These are phyloP conservation scores for Aleadryas rufinucha DNA, from an alignment of 2,113 vertebrate species.

Conservation along the genomic window DNA sequence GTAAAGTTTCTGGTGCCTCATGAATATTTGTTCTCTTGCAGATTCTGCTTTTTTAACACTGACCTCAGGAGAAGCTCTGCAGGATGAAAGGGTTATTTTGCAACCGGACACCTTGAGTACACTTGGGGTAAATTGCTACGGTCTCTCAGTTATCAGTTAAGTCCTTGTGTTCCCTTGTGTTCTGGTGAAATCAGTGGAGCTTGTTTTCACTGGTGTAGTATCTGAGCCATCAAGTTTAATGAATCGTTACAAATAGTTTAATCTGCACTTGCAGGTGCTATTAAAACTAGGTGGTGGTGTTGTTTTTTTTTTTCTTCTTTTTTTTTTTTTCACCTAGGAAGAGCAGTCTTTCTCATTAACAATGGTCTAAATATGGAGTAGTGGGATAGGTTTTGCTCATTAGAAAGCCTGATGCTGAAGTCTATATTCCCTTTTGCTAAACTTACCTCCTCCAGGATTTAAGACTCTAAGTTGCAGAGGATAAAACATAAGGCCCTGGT, in stretches of 20 bases:
- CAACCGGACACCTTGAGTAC: background rate
- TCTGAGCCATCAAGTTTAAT: slow-evolving; percentile 22
- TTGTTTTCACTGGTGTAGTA: background rate
- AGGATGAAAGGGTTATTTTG: background rate
- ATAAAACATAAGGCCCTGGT: slow-evolving; percentile 71
- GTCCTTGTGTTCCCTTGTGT: background rate
- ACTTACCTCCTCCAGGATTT: slow-evolving; percentile 60
- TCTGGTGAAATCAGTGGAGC: background rate
- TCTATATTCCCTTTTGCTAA: slow-evolving; percentile 46
- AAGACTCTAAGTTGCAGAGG: slow-evolving; percentile 38
- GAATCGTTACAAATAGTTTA: background rate
- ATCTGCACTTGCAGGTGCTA: slow-evolving; percentile 13
- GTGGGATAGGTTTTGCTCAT: slow-evolving; percentile 36
- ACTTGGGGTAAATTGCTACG: background rate
- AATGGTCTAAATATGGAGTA: slow-evolving; percentile 34
- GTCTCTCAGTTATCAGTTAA: background rate
- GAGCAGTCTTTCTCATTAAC: background rate
- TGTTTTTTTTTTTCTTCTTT: background rate
- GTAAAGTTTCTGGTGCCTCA: background rate
- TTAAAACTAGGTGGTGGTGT: background rate
- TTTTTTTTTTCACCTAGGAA: background rate
- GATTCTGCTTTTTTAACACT: background rate
- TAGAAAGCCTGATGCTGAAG: slow-evolving; percentile 54
- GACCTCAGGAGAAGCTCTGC: background rate
- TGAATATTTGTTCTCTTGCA: background rate